Conservation (phyloP, 2,888 invertebrate species). For the Folsomia manolachei region DNA sequence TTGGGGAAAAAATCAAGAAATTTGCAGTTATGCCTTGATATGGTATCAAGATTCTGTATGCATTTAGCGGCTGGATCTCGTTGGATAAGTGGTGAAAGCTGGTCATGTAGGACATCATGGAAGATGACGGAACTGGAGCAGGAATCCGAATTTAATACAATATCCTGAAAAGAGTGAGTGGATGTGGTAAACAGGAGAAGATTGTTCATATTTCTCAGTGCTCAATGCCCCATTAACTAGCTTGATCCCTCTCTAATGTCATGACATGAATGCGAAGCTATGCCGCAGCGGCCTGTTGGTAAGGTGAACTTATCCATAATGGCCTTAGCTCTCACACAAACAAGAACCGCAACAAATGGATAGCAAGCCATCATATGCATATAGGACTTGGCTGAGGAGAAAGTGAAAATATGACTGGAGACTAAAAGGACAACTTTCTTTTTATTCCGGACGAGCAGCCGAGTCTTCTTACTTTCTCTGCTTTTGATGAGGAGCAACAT, state of each 20-base stretch:
- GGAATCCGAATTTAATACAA: not conserved
- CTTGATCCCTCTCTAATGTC: not conserved
- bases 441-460: not conserved
- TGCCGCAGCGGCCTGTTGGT: too few relatives aligned
- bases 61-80: too few relatives aligned
- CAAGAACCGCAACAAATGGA: not conserved
- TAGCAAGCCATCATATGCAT: not conserved
- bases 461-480: not conserved
- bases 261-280: not conserved
- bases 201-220: not conserved
- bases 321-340: not conserved
- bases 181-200: not conserved
- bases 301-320: not conserved
- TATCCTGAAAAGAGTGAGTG: not conserved
- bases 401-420: not conserved
- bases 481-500: not conserved
- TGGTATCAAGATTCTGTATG: too few relatives aligned
- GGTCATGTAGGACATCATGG: not conserved
- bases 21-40: too few relatives aligned
- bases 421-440: too few relatives aligned
- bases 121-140: not conserved
- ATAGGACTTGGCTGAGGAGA: not conserved
- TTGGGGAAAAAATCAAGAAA: too few relatives aligned
- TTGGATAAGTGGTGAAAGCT: not conserved
- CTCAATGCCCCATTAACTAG: not conserved